These are phyloP conservation scores for Picathartes gymnocephalus DNA, from an alignment of 2,113 vertebrate species.

Conservation along the genomic window DNA sequence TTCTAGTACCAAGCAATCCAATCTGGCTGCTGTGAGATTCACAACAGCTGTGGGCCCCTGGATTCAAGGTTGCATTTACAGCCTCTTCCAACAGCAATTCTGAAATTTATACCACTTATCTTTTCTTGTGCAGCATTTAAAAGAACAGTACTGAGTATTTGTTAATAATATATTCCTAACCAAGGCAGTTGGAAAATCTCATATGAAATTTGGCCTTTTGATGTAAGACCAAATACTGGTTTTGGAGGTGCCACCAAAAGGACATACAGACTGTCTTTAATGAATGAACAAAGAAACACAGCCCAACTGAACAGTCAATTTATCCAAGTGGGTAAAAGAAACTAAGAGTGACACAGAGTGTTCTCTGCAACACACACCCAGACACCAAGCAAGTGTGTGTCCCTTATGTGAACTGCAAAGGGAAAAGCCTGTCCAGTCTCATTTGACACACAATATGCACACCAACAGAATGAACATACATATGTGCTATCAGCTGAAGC, in stretches of 20 bases:
- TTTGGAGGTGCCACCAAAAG: not conserved
- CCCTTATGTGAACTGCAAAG: not conserved
- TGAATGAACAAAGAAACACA: not conserved
- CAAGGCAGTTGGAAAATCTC: not conserved
- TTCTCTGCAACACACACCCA: not conserved
- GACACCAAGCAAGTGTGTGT: not conserved
- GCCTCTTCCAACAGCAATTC: not conserved
- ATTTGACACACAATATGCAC: not conserved
- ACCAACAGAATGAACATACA: not conserved
- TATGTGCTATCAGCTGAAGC: not conserved
- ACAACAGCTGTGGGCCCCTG: not conserved
- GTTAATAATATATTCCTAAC: not conserved
- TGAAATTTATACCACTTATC: not conserved
- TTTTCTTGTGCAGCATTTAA: not conserved
- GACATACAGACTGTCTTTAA: not conserved
- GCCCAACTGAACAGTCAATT: not conserved
- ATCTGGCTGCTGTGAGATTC: not conserved
- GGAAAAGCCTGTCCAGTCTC: not conserved
- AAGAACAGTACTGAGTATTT: not conserved
- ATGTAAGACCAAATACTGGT: not conserved
- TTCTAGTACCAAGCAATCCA: not conserved
- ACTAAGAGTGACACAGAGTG: not conserved
- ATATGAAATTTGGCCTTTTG: not conserved
- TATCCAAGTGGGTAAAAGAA: not conserved
- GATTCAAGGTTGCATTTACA: not conserved